Conservation (phyloP, 1,140 invertebrate species). For the Schlechtendalia chinensis region DNA sequence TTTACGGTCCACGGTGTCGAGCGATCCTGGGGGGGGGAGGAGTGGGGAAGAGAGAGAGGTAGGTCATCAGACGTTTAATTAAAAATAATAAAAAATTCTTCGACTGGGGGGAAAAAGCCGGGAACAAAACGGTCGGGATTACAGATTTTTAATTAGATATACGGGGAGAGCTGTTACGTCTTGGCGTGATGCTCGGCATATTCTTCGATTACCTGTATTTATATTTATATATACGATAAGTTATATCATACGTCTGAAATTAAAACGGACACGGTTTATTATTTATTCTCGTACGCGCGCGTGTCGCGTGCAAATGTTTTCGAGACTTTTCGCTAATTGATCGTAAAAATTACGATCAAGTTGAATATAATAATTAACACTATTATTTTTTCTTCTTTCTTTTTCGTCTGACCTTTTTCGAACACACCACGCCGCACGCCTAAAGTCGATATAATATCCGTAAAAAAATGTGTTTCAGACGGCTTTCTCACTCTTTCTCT, state of each 20-base stretch:
- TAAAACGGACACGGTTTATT: not conserved
- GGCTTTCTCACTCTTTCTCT: too few species aligned
- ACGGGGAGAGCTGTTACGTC: too few species aligned
- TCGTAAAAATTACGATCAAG: not conserved
- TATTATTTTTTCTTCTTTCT: not conserved
- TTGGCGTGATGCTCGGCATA: too few species aligned
- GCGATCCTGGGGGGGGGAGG: too few species aligned
- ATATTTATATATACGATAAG: too few species aligned
- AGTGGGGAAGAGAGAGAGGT: too few species aligned
- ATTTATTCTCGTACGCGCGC: not conserved
- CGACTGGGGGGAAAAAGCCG: not conserved
- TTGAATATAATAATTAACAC: not conserved
- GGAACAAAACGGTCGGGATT: not conserved
- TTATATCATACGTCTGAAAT: not conserved
- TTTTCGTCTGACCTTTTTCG: not conserved
- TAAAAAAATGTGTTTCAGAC: not conserved
- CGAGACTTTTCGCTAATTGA: too few species aligned
- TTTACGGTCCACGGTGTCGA: too few species aligned
- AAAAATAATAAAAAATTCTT: not conserved
- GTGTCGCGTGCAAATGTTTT: not conserved
- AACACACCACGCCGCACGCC: not conserved
- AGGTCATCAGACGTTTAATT: not conserved
- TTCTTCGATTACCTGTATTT: too few species aligned
- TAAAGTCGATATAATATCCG: not conserved
- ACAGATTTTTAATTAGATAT: slow-evolving; percentile 29